Evolutionary conservation across 2,888 invertebrate species (phyloP), one percentile per base, ranked within the genome.

Genomic region (Thereva unica): DNA sequence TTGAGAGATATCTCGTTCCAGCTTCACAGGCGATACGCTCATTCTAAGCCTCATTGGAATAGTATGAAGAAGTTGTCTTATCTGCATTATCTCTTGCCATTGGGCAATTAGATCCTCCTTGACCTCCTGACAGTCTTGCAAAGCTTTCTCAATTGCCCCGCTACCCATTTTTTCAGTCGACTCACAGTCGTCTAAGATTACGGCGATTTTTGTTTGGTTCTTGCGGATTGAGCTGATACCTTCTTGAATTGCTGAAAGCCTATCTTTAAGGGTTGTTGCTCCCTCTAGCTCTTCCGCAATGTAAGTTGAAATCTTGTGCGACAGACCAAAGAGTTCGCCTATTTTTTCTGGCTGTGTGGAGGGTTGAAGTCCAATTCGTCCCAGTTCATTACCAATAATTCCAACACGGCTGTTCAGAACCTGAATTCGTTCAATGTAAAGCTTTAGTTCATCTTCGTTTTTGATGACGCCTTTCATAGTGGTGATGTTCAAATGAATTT

Each of bases 371-470:
- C 91, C 92, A 52, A 92, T 80, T 67, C 89, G 85, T 0, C 91
- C 89, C 34, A 93, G 82, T 77, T 93, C 92, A 74, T 92, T 90
- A 75, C 92, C 89, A 70, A 92, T 91, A 56, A 88, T 85, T 65
- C 88, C 88, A n/a, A 91, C 86, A 9, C 92, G 85, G 3, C 86
- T 85, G 44, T 86, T 87, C 79, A 91, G 84, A 0, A 92, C 89
- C 80, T 92, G 91, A 6, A 93, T 81, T 59, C 92, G 83, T 78
- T 93, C 92, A 6, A 92, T 88, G 75, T 93, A 93, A 5, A 92
- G 82, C 72, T 89, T 88, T 0, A 93, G 82, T 75, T 93, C 93
- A 72, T 93, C 93, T 74, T 91, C 92, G 63, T 87, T 92, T 75
- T 90, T 92, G 52, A 93, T 88, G 0, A 92, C 88, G 1, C 91